These are phyloP conservation scores for Montipora capitata DNA, from an alignment of 92 coral and sea anemone genomes.

Conservation along the genomic window DNA sequence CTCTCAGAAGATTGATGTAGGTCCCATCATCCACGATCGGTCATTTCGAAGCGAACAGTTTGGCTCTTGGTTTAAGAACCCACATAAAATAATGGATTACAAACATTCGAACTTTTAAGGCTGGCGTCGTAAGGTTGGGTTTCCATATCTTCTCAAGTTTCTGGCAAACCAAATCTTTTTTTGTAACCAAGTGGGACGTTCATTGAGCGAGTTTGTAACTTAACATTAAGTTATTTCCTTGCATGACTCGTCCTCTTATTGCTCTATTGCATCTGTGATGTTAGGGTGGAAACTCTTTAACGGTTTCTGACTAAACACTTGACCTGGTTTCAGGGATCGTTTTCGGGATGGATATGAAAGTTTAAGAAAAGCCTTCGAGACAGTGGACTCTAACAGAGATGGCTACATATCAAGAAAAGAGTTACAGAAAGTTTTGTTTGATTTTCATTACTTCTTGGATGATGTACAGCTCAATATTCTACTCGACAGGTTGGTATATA, in stretches of 20 bases:
- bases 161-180: too few relatives aligned
- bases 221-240: too few relatives aligned
- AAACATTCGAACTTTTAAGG: too few relatives aligned
- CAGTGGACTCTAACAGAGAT: conserved; percentile 92
- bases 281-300: not conserved
- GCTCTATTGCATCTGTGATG: not conserved
- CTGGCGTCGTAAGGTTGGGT: too few relatives aligned
- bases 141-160: too few relatives aligned
- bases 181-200: not conserved
- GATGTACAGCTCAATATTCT: conserved; percentile 84
- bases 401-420: conserved; percentile 92
- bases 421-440: conserved; percentile 90
- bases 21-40: too few relatives aligned
- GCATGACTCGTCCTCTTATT: too few relatives aligned
- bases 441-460: conserved; percentile 88
- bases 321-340: conserved; percentile 71
- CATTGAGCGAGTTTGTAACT: too few relatives aligned
- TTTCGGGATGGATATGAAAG: conserved; percentile 95
- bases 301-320: not conserved
- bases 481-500: conserved; percentile 79
- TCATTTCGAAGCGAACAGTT: too few relatives aligned
- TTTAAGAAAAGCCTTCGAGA: conserved; percentile 93
- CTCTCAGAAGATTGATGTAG: too few relatives aligned
- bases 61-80: too few relatives aligned
- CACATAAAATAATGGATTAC: too few relatives aligned